A percentile compares a stretch with the other conserved stretches of the same genome.
Evolutionary conservation across 2,113 vertebrate genomes (phyloP).

Genomic region (Tyrannus savana): DNA sequence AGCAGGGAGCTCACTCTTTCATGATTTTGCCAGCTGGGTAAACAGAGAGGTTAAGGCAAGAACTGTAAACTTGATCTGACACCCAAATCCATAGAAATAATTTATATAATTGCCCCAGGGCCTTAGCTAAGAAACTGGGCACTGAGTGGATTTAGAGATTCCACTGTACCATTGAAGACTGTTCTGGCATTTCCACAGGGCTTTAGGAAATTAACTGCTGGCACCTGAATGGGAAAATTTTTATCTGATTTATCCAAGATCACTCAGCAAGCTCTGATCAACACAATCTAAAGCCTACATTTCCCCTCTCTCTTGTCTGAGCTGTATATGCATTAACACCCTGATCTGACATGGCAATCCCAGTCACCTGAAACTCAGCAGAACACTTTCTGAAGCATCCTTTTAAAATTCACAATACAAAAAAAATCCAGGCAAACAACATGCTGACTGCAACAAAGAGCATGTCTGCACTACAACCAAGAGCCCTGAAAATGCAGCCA

Average conservation of each 20-base stretch:
- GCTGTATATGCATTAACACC: neutral
- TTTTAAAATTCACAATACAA: neutral
- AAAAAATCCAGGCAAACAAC: neutral
- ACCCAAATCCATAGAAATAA: neutral
- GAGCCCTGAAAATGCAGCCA: neutral
- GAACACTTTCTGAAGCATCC: neutral
- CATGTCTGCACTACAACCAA: neutral
- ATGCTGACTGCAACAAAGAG: neutral
- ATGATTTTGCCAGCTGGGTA: neutral
- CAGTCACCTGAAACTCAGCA: neutral
- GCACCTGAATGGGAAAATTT: neutral
- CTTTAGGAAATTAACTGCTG: neutral
- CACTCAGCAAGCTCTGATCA: neutral
- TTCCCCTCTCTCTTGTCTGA: neutral
- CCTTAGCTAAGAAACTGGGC: neutral
- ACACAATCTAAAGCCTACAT: neutral
- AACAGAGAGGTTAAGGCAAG: neutral
- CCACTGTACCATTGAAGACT: neutral
- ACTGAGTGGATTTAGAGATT: neutral
- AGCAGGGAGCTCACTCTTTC: neutral
- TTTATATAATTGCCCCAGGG: neutral
- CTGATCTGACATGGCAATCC: neutral
- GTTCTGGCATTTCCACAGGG: neutral
- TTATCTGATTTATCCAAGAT: slow-evolving; percentile 8
- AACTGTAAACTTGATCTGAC: neutral